Conservation (phyloP, 2,797 vertebrate genomes). For the Micromesistius poutassou region DNA sequence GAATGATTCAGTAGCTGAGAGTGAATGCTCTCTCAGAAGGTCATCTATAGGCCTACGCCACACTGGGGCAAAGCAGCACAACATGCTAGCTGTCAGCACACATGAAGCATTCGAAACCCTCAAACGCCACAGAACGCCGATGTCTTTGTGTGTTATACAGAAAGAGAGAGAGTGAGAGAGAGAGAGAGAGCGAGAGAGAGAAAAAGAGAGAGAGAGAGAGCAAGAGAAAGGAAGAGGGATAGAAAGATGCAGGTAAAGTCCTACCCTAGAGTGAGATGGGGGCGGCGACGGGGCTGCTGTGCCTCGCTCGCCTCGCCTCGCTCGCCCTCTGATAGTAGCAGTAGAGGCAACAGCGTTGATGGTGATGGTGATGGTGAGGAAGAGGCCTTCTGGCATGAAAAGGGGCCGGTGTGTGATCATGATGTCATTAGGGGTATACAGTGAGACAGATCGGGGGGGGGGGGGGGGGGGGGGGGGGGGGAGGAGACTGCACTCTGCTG, state of each 20-base stretch:
- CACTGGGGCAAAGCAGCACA: no score
- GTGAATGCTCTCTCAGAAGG: not conserved
- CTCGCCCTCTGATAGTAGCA: no score
- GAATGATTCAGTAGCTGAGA: not conserved
- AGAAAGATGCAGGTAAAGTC: not conserved
- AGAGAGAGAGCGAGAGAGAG: not conserved
- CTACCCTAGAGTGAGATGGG: not conserved
- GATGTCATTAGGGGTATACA: constrained; percentile 74
- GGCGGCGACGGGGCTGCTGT: not conserved
- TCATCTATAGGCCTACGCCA: no score
- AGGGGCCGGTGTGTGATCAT: constrained; percentile 69
- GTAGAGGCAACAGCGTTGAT: constrained; percentile 39
- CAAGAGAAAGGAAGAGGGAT: not conserved
- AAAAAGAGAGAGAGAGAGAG: not conserved
- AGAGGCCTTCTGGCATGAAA: constrained; percentile 69
- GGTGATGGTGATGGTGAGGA: constrained; percentile 50
- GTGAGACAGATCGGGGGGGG: constrained; percentile 59
- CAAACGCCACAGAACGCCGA: no score
- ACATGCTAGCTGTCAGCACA: no score
- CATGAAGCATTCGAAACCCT: no score
- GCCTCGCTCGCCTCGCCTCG: no score
- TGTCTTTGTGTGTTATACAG: not conserved
- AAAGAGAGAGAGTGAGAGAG: not conserved
- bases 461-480: constrained; percentile 38
- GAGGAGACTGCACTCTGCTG: constrained; percentile 56